Evolutionary conservation across 2,113 vertebrate genomes (phyloP).

Genomic region (Morone saxatilis): DNA sequence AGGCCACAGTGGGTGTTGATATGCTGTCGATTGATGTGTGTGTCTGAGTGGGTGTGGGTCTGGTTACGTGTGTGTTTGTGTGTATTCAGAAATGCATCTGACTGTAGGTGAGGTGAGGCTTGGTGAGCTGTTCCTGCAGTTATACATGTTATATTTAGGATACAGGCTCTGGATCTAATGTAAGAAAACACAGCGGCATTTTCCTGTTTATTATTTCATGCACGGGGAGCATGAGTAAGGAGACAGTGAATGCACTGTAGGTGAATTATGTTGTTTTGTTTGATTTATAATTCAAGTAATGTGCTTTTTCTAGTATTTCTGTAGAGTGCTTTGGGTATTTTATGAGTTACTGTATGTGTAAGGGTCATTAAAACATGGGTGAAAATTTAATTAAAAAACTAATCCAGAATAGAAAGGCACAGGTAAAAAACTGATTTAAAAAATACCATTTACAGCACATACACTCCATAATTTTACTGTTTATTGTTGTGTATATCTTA

Average conservation of each 20-base stretch:
- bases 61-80: not conserved
- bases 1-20: conserved; percentile 54
- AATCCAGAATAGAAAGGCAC: not conserved
- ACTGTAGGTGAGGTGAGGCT: conserved; percentile 26
- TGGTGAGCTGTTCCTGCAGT: conserved; percentile 28
- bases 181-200: not conserved
- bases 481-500: not conserved
- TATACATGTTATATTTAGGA: conserved; percentile 26
- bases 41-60: not conserved
- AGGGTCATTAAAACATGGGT: not conserved
- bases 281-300: not conserved
- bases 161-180: not conserved
- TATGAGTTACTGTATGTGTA: not conserved
- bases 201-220: conserved; percentile 7
- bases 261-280: not conserved
- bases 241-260: not conserved
- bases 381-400: not conserved
- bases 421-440: not conserved
- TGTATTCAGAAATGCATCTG: conserved; percentile 25
- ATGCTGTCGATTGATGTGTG: conserved; percentile 46
- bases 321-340: not conserved
- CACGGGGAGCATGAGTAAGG: not conserved
- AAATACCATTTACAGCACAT: not conserved
- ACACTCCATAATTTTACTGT: not conserved
- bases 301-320: not conserved